Evolutionary conservation across 2,888 invertebrate species (phyloP), one percentile per base, ranked within the genome.

Genomic region (Papilio demoleus): DNA sequence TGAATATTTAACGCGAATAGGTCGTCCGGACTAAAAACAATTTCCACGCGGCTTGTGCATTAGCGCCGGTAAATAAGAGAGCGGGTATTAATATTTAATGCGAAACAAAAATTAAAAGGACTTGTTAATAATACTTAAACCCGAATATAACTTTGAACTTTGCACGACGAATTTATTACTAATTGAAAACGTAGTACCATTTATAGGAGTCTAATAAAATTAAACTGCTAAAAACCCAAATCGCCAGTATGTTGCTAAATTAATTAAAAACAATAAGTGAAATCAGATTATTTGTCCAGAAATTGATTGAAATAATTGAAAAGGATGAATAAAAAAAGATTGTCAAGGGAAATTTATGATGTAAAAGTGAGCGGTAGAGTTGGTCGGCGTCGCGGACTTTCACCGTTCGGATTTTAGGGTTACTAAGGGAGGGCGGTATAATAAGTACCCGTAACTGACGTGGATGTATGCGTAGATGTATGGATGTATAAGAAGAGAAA

Each of bases 1-100:
- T 62, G 42, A 67, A 56, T 42, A 38, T 62, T 67, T 53, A 56
- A 62, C 27, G 22, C 53, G 22, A 53, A 38, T 14, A 31, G 11
- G 14, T 53, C n/a, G 61, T 40, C 40, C 17, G 34, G 59, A 45
- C 66, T 24, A 47, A 34, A 58, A 60, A 67, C 19, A 61, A 19
- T 60, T 56, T 62, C 40, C 56, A 56, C 34, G 53, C n/a, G 8
- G 22, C 47, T 47, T 47, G 24, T 60, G 11, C 19, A 60, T 60
- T 58, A 66, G 27, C 36, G 34, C 11, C 22, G 11, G 34, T 34
- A 19, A 22, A 11, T 40, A 56, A 27, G 11, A 38, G 6, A 17
- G 5, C 24, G 31, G 19, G 8, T 4, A 11, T 42, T 19, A 65
- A 42, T 19, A 17, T 31, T 56, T 56, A 56, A 65, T 17, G 6